Base-by-base conservation (phyloP, 2,113 vertebrate species). In the Vireo altiloquus region DNA sequence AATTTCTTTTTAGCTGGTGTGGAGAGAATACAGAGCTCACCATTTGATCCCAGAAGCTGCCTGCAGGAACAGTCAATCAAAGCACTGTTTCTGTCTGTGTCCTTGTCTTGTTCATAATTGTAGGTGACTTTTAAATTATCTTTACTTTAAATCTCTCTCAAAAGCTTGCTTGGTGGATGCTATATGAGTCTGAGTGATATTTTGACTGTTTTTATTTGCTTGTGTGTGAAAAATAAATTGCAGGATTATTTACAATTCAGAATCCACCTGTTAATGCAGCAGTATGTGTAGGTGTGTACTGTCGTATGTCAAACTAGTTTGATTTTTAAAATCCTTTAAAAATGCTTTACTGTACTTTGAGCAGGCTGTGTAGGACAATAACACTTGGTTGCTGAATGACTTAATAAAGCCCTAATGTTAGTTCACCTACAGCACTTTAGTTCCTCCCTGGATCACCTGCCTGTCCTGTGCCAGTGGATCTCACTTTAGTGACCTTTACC, bases 151-250 rank as follows among this genome's bases (percentile, higher is more conserved):
- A 84, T 76, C 93, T 95, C 92, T 93, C 69, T 96, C 83, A 68
- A 61, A 96, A 94, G 95, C 95, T 96, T 96, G 96, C 92, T 95
- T 96, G 95, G 74, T 96, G 95, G 92, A 95, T 96, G 95, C 92
- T 95, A 64, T 92, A 92, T 76, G 94, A 96, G 95, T 91, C 94
- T 91, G 92, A 86, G 95, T 97, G 96, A 93, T 97, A 97, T 94
- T 97, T 97, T 97, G 96, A 96, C 93, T 97, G 88, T 91, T 96
- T 96, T 96, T 92, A 95, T 96, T 94, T 97, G 95, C 96, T 95
- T 95, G 92, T 54, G 35, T 94, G 82, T 96, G 95, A 97, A 89
- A 94, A 94, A 92, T 81, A 30, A 95, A 87, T 90, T 77, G 91
- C 97, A 96, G 88, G 93, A 92, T 97, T 95, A 90, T 85, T 86